Evolutionary conservation across 2,888 invertebrate species (phyloP).

Genomic region (Dyspetes luteomarginatus): DNA sequence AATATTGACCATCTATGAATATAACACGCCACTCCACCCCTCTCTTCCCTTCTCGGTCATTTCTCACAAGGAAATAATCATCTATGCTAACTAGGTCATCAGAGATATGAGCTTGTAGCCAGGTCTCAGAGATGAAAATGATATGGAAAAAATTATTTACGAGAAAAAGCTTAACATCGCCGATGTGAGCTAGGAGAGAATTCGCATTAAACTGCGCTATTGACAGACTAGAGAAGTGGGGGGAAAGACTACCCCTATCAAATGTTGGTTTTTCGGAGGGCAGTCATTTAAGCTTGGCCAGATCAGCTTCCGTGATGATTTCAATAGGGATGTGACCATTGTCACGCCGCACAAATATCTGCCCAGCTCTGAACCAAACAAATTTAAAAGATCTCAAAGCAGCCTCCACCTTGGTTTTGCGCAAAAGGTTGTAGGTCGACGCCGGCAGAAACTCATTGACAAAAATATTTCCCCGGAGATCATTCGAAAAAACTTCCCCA

Average conservation of each 20-base stretch:
- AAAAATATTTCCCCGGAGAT: background rate
- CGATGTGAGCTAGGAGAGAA: too few relatives aligned
- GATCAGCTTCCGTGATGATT: too few relatives aligned
- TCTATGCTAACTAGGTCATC: background rate
- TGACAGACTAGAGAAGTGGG: too few relatives aligned
- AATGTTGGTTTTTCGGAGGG: too few relatives aligned
- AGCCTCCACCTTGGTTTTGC: background rate
- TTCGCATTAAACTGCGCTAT: too few relatives aligned
- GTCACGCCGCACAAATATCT: too few relatives aligned
- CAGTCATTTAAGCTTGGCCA: background rate
- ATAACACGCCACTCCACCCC: constrained; percentile 16
- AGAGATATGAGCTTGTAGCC: constrained; percentile 1
- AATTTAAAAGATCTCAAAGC: too few relatives aligned
- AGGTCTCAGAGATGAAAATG: constrained; percentile 6
- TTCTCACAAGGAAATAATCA: background rate
- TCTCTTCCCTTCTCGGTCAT: background rate
- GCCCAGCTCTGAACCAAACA: too few relatives aligned
- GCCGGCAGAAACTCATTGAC: background rate
- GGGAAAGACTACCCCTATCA: too few relatives aligned
- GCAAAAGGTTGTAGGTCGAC: background rate
- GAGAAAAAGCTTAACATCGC: too few relatives aligned
- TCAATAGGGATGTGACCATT: too few relatives aligned
- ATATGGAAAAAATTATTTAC: background rate
- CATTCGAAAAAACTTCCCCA: background rate
- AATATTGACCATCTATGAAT: background rate